A percentile compares a stretch with the other conserved stretches of the same genome.
Evolutionary conservation across 2,888 invertebrate species (phyloP).

Genomic region (Zeuzera pyrina): DNA sequence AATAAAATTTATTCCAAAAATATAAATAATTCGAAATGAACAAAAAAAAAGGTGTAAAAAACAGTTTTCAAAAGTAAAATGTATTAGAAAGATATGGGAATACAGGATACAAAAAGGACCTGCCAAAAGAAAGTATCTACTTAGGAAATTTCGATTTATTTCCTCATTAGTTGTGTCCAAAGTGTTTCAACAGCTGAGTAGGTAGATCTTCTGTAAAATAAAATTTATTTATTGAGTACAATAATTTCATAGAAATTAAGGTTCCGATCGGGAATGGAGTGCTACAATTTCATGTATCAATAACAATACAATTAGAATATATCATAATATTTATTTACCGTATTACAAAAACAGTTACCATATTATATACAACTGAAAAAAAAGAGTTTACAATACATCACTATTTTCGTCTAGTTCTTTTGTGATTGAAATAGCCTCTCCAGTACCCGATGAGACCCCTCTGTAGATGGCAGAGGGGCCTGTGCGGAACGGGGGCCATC

Average conservation of each 20-base stretch:
- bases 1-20: slow-evolving; percentile 71
- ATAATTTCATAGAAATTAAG: slow-evolving; percentile 50
- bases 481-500: slow-evolving; percentile 74
- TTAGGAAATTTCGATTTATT: slow-evolving; percentile 70
- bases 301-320: slow-evolving; percentile 68
- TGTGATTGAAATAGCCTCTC: slow-evolving; percentile 87
- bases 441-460: slow-evolving; percentile 86
- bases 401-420: slow-evolving; percentile 78
- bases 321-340: slow-evolving; percentile 70
- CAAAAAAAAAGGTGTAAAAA: slow-evolving; percentile 70
- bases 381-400: slow-evolving; percentile 69
- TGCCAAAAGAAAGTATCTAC: slow-evolving; percentile 65
- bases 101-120: slow-evolving; percentile 62
- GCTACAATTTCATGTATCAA: slow-evolving; percentile 55
- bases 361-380: slow-evolving; percentile 72
- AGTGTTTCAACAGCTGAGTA: slow-evolving; percentile 67
- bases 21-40: slow-evolving; percentile 67
- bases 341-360: slow-evolving; percentile 73
- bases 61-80: slow-evolving; percentile 56
- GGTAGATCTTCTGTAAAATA: slow-evolving; percentile 67
- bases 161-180: slow-evolving; percentile 72
- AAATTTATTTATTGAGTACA: slow-evolving; percentile 63
- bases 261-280: slow-evolving; percentile 72
- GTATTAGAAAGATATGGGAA: slow-evolving; percentile 53
- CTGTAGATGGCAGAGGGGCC: slow-evolving; percentile 75